phyloP scores from a whole-genome alignment of 2,113 vertebrate genomes.

The Scomber colias region DNA sequence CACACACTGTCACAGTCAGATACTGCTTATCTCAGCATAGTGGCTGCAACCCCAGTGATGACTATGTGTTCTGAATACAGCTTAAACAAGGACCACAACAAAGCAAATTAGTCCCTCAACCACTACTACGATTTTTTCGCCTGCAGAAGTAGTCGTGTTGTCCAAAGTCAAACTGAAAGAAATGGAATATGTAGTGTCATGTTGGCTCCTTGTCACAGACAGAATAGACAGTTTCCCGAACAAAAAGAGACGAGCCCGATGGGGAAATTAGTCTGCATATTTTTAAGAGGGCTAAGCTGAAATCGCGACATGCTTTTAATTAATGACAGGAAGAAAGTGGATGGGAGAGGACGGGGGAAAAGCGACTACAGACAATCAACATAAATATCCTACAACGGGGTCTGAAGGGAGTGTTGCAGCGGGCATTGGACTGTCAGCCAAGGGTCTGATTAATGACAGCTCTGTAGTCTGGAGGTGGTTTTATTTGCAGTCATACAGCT shows the following conservation, averaged over 20 bases:
- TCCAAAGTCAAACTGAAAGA: constrained; percentile 40
- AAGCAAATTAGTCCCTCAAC: constrained; percentile 39
- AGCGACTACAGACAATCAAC: constrained; percentile 70
- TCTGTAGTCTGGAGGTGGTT: constrained; percentile 70
- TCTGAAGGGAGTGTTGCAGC: constrained; percentile 61
- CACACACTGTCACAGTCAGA: constrained; percentile 51
- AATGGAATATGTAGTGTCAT: constrained; percentile 25
- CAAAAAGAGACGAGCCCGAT: constrained; percentile 38
- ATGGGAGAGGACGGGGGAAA: constrained; percentile 36
- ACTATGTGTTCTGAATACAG: constrained; percentile 50
- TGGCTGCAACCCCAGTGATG: constrained; percentile 43
- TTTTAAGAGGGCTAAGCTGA: constrained; percentile 45
- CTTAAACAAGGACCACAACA: constrained; percentile 46
- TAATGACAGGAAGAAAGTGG: constrained; percentile 63
- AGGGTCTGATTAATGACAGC: constrained; percentile 78
- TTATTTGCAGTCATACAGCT: constrained; percentile 62
- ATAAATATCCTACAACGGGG: constrained; percentile 71
- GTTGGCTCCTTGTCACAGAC: constrained; percentile 29
- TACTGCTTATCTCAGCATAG: constrained; percentile 52
- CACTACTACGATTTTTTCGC: constrained; percentile 45
- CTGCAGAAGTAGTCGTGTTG: constrained; percentile 25
- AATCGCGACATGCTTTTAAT: constrained; percentile 74
- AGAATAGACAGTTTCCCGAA: constrained; percentile 39
- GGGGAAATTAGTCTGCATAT: constrained; percentile 56
- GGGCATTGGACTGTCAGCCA: constrained; percentile 63